Conservation (phyloP, 2,888 invertebrate species). For the Lepidocyrtinus sp. region DNA sequence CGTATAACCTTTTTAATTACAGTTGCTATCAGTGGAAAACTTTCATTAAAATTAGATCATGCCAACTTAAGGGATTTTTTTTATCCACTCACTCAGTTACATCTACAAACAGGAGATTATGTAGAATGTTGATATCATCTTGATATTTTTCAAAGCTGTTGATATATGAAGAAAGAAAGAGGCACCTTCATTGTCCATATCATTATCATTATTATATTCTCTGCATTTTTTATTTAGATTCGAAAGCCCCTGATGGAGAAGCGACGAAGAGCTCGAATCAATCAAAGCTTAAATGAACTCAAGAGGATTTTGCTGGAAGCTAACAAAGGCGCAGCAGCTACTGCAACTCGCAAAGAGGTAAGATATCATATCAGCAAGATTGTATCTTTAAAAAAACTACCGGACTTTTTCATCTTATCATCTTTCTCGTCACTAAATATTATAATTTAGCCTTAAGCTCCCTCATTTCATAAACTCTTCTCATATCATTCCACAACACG, state of each 20-base stretch:
- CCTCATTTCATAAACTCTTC: conserved; percentile 12
- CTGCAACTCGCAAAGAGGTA: conserved; percentile 70
- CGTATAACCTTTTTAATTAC: too few species aligned
- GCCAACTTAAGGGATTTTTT: too few species aligned
- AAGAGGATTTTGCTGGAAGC: conserved; percentile 74
- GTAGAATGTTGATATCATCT: too few species aligned
- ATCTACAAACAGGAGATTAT: too few species aligned
- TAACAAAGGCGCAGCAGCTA: conserved; percentile 62
- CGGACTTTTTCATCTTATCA: not conserved
- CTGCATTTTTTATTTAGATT: conserved; percentile 69
- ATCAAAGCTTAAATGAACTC: conserved; percentile 75
- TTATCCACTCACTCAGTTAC: too few species aligned
- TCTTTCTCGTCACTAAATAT: conserved; percentile 17
- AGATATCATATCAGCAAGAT: conserved; percentile 69
- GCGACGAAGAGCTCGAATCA: conserved; percentile 75
- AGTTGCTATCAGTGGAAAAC: too few species aligned
- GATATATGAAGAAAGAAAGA: too few species aligned
- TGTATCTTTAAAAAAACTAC: not conserved
- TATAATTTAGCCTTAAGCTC: conserved; percentile 34
- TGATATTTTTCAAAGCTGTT: too few species aligned
- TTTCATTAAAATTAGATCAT: too few species aligned
- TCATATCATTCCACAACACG: conserved; percentile 9
- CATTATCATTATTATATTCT: conserved; percentile 26
- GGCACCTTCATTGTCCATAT: conserved; percentile 16
- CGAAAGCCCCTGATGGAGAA: conserved; percentile 77